Base-by-base conservation (phyloP, 2,113 vertebrate genomes). In the Notothenia rossii region DNA sequence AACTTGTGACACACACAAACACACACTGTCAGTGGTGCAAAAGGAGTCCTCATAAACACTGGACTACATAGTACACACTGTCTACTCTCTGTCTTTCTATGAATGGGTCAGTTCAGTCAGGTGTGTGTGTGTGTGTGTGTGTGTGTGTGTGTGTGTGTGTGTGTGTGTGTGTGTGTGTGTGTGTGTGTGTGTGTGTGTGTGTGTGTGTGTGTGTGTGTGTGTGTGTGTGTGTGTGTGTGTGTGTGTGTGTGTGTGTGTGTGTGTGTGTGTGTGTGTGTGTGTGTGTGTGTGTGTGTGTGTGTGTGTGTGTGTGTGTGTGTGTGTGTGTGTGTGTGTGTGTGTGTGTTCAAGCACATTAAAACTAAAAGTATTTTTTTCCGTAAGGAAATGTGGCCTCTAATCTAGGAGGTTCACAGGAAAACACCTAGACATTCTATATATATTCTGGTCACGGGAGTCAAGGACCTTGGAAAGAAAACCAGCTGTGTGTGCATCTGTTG, bases 41-140 rank as follows among this genome's bases (percentile, higher is more conserved):
- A 76, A 75, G 67, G 56, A 61, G 67, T 45, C 49, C 77, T 65
- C 71, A 33, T 66, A 29, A 58, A 65, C 76, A 81, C 64, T 29
- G 75, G 78, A 75, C 86, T 75, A 80, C 72, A 86, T 86, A 81
- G 76, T 54, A 58, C 82, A 74, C 20, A 25, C 72, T 66, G 81
- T 79, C 84, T 17, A 72, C 56, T 64, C 9, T 69, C 45, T 76
- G n/a, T 66, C 36, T 25, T 1, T 60, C 12, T 81, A 45, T 75
- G 82, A 87, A 84, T 89, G 73, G 85, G 84, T 87, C 90, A 90
- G 69, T 20, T 64, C 71, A 77, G 81, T 55, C 74, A 75, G 33
- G 2, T 59, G 68, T 43, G 66, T 56, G 59, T 63, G 45, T 45
- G 17, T 65, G 63, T 61, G 73, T 56, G 54, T 29, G 71, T 48